Conservation (phyloP, 2,888 invertebrate genomes). For the Pollenia labialis region DNA sequence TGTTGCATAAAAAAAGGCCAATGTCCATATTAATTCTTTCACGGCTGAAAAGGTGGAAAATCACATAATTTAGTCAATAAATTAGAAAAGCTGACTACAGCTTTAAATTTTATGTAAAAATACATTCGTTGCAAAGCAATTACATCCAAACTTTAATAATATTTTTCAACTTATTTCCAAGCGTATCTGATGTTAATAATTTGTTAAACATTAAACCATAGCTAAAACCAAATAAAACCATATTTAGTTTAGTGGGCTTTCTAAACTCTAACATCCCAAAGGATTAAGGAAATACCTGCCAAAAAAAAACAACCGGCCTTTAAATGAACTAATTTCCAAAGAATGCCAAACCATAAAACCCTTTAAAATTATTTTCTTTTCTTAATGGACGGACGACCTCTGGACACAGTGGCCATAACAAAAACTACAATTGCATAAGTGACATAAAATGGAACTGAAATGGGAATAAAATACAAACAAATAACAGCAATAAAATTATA, state of each 20-base stretch:
- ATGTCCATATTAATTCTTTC: too few species aligned
- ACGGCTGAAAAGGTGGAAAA: too few species aligned
- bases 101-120: too few species aligned
- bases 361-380: not conserved
- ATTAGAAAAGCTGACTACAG: too few species aligned
- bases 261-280: not conserved
- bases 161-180: not conserved
- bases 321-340: not conserved
- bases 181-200: constrained; percentile 35
- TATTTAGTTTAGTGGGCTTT: not conserved
- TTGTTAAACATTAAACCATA: constrained; percentile 30
- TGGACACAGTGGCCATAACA: constrained; percentile 12
- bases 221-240: constrained; percentile 33
- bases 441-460: constrained; percentile 20
- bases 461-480: not conserved
- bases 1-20: too few species aligned
- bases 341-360: constrained; percentile 1
- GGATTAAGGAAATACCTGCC: constrained; percentile 28
- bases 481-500: constrained; percentile 11
- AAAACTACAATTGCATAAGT: constrained; percentile 38
- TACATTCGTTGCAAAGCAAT: too few species aligned
- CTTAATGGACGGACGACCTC: not conserved
- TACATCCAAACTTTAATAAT: too few species aligned
- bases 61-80: too few species aligned
- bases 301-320: not conserved